These are phyloP conservation scores for Drosophila bocki DNA, from an alignment of 1,140 invertebrate species.

Conservation along the genomic window DNA sequence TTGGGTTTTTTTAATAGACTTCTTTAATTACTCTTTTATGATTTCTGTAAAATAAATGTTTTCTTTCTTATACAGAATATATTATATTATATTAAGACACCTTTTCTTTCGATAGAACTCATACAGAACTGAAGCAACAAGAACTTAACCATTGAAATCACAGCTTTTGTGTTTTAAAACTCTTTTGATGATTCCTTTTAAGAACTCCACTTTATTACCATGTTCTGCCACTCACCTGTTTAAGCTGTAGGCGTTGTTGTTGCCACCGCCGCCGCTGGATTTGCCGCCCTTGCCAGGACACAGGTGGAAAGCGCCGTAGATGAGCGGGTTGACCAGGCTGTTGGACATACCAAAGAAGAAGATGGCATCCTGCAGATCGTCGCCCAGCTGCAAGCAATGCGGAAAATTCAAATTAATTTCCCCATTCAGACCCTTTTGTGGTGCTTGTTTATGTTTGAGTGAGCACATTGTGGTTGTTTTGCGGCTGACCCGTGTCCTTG, in stretches of 20 bases:
- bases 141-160: not conserved
- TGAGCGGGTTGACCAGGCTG: conserved; percentile 94
- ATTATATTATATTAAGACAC: too few species aligned
- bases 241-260: conserved; percentile 79
- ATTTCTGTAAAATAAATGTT: too few species aligned
- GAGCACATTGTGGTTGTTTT: conserved; percentile 24
- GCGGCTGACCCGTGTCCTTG: not conserved
- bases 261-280: conserved; percentile 57
- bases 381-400: conserved; percentile 85
- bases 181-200: conserved; percentile 5
- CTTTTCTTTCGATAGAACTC: not conserved
- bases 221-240: conserved; percentile 61
- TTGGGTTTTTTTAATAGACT: too few species aligned
- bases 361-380: conserved; percentile 89
- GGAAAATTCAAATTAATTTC: conserved; percentile 68
- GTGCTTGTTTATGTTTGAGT: conserved; percentile 35
- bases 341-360: conserved; percentile 95
- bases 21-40: too few species aligned
- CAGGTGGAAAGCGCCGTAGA: conserved; percentile 94
- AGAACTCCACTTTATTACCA: not conserved
- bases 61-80: not conserved
- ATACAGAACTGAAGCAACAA: not conserved
- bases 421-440: conserved; percentile 27
- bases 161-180: not conserved
- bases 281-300: conserved; percentile 86